phyloP scores from a whole-genome alignment of 2,888 invertebrate genomes.

The Cephonodes hylas region DNA sequence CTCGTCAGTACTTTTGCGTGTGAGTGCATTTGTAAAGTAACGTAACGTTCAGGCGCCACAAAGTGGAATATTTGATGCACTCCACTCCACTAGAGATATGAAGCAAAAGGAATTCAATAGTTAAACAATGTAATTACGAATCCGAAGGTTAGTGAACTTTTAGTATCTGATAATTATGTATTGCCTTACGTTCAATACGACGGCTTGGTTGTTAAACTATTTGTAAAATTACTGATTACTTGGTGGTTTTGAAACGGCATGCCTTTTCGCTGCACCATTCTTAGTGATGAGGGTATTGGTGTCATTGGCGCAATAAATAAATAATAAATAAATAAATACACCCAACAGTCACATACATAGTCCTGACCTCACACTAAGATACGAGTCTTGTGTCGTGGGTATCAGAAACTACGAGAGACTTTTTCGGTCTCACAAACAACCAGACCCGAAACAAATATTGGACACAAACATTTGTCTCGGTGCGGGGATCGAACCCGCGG shows the following conservation, averaged over 20 bases:
- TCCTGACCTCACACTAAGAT: too few species aligned
- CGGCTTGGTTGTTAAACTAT: background rate
- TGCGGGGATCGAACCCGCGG: too few species aligned
- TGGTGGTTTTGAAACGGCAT: background rate
- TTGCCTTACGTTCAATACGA: background rate
- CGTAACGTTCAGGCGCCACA: background rate
- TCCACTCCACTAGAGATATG: conserved; percentile 1
- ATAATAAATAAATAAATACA: background rate
- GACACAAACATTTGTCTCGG: too few species aligned
- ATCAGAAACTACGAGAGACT: background rate
- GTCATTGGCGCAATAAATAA: too few species aligned
- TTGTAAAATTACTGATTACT: background rate
- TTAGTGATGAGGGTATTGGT: background rate
- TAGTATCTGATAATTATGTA: background rate
- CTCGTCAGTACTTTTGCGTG: too few species aligned
- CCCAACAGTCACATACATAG: too few species aligned
- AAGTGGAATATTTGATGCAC: conserved; percentile 8
- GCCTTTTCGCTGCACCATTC: background rate
- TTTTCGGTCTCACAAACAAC: background rate
- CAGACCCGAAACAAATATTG: background rate
- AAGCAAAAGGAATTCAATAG: conserved; percentile 1
- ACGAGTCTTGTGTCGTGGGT: too few species aligned
- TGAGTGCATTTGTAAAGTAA: background rate
- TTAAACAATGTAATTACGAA: conserved; percentile 9
- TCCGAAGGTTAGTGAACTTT: conserved; percentile 4